Evolutionary conservation across 2,888 invertebrate species (phyloP), one percentile per base, ranked within the genome.

Genomic region (Heterodera filipjevi): DNA sequence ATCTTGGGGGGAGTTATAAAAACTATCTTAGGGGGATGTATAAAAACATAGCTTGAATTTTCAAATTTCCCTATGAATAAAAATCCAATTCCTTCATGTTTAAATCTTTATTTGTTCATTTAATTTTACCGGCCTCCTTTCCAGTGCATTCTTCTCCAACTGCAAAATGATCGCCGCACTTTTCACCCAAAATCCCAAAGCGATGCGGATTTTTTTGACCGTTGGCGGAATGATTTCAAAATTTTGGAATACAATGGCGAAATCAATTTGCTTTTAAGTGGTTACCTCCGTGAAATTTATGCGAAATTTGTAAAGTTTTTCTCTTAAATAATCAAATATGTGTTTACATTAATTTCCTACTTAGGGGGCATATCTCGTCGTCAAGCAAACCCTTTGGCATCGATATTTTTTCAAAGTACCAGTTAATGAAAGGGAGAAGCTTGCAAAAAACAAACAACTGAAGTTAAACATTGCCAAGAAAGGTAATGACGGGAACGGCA

Each of bases 311-410:
- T 94, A 33, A 73, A 84, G 8, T 10, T 19, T 78, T 59, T 46
- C n/a, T n/a, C n/a, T n/a, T n/a, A n/a, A n/a, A n/a, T n/a, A n/a
- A 0, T 59, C 27, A 30, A n/a, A 27, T 8, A 39, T 73, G 32
- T n/a, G 32, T 35, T 70, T 30, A 33, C 35, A 66, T 46, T 66
- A 59, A 8, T 59, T 59, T 0, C 22, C 12, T n/a, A 12, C 27
- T 59, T 27, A 92, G 91, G 93, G 91, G 46, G 91, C 91, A 19
- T 85, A 89, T 14, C 85, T 89, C 53, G 89, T 94, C 27, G 91
- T 93, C 1, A 93, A 94, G 86, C 92, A 93, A 32, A 92, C 93
- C 81, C 95, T 94, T 90, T 95, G 94, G 94, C 93, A 93, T 89
- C 92, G 94, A 73, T 95, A 94, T 90, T 92, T 94, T 86, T 95